A percentile compares a stretch with the other conserved stretches of the same genome.
phyloP scores from a whole-genome alignment of 2,888 invertebrate species.

The Drosophila differens region DNA sequence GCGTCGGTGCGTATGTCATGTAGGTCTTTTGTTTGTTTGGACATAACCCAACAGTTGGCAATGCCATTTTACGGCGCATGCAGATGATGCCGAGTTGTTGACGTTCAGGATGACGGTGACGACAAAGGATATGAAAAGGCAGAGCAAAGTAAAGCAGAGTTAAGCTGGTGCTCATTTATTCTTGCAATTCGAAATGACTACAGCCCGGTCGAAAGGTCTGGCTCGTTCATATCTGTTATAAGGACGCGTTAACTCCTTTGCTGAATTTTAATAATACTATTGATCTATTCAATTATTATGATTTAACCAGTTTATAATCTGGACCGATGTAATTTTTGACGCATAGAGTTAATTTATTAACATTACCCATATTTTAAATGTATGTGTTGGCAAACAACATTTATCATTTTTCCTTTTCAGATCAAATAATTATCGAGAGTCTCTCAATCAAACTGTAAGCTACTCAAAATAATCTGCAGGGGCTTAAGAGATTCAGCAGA shows the following conservation, averaged over 20 bases:
- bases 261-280: constrained; percentile 20
- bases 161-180: constrained; percentile 61
- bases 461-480: constrained; percentile 11
- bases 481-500: constrained; percentile 10
- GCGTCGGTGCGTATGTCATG: constrained; percentile 84
- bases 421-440: background rate
- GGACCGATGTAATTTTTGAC: constrained; percentile 6
- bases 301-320: constrained; percentile 21
- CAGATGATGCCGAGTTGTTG: constrained; percentile 52
- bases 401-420: background rate
- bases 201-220: constrained; percentile 11
- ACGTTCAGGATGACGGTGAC: constrained; percentile 38
- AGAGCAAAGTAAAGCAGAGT: constrained; percentile 52
- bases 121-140: constrained; percentile 64
- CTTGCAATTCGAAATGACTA: constrained; percentile 46
- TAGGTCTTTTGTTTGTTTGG: constrained; percentile 77
- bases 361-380: background rate
- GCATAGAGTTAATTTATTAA: background rate
- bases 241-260: constrained; percentile 7
- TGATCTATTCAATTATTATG: constrained; percentile 2
- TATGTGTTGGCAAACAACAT: background rate
- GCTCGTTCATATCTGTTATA: constrained; percentile 2
- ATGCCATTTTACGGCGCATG: constrained; percentile 50
- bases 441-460: constrained; percentile 14
- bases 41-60: constrained; percentile 47